Base-by-base conservation (phyloP, 2,113 vertebrate genomes). In the Bungarus multicinctus region DNA sequence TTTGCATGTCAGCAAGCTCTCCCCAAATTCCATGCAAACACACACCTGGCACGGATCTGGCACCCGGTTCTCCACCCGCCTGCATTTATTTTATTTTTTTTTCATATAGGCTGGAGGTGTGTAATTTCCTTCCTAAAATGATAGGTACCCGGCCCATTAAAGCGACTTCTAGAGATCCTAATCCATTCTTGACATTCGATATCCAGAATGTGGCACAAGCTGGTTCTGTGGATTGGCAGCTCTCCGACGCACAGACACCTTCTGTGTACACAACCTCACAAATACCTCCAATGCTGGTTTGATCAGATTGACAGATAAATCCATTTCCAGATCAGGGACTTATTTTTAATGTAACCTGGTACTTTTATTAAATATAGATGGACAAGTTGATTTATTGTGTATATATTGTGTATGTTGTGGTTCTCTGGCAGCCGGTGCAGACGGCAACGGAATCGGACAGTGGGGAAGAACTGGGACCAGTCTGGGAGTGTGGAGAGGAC, bases 151-250 rank as follows among this genome's bases (percentile, higher is more conserved):
- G 2, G 16, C 6, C 69, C 69, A 81, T 81, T 1, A 39, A 81
- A 20, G 5, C 1, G 2, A 81, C 34, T 39, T 81, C 34, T 8
- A 3, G 5, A 20, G 34, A 81, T 81, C 34, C 39, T 81, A 81
- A 81, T 81, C 69, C 69, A 8, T 20, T 81, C 16, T 18, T 39
- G 16, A 8, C 69, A 74, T 16, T 16, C n/a, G 16, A 74, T 74
- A 18, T 34, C 69, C n/a, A 20, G 69, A 74, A 39, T 34, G 69
- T 22, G 39, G 18, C 18, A 81, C 34, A 39, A 81, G 14, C 34
- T 20, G 18, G n/a, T 18, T 39, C 6, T 0, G n/a, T 74, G 2
- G n/a, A 39, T 39, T 1, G 5, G n/a, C n/a, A 34, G n/a, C 16
- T 34, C 2, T 39, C 34, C 34, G 16, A 81, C 69, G 39, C 69